Percentiles rank a stretch among this genome's conserved stretches.
Evolutionary conservation across 2,113 vertebrate species (phyloP).

Genomic region (Thalassarche chlororhynchos): DNA sequence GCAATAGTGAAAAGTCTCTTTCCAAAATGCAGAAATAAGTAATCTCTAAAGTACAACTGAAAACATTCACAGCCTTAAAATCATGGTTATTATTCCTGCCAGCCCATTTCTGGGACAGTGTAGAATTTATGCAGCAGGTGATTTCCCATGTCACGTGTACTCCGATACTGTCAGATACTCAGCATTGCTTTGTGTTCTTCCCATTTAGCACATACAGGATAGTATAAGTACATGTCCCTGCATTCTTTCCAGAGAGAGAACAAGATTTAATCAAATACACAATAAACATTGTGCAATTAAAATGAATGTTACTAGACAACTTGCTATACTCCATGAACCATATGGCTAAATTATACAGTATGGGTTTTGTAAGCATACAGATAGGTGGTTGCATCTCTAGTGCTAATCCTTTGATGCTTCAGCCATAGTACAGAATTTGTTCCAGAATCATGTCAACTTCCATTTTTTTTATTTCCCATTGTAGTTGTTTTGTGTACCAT

Average conservation of each 20-base stretch:
- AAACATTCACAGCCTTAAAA: not conserved
- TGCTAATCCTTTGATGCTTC: not conserved
- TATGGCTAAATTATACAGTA: not conserved
- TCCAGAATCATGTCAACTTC: not conserved
- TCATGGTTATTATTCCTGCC: not conserved
- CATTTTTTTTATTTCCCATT: not conserved
- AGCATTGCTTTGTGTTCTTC: not conserved
- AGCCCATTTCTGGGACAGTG: not conserved
- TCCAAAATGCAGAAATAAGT: not conserved
- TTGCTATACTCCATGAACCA: not conserved
- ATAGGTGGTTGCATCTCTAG: not conserved
- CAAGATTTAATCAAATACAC: not conserved
- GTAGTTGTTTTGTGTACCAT: not conserved
- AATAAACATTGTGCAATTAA: not conserved
- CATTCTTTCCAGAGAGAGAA: not conserved
- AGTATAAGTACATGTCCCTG: not conserved
- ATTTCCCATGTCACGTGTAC: not conserved
- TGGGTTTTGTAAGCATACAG: not conserved
- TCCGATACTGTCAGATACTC: not conserved
- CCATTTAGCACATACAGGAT: not conserved
- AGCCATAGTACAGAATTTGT: not conserved
- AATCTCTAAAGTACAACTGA: not conserved
- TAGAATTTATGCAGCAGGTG: not conserved
- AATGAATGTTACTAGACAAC: not conserved
- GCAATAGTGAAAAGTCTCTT: not conserved